phyloP scores from a whole-genome alignment of 2,113 vertebrate genomes.

The Planiliza haematocheilus region DNA sequence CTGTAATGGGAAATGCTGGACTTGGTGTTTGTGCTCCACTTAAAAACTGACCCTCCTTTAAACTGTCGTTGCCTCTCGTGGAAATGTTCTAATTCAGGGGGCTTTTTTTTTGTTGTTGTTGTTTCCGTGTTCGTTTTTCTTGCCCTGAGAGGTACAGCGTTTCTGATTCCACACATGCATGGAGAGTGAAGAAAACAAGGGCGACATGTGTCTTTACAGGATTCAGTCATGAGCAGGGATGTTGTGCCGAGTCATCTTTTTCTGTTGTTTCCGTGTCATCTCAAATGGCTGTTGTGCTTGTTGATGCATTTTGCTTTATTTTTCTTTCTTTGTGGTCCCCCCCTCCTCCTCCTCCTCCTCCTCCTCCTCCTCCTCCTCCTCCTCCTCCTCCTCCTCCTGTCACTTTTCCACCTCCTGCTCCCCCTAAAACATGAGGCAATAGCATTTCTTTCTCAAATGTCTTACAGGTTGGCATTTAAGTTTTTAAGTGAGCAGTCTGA shows the following conservation, averaged over 20 bases:
- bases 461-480: slow-evolving; percentile 70
- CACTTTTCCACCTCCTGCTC: slow-evolving; percentile 19
- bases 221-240: slow-evolving; percentile 31
- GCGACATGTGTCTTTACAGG: slow-evolving; percentile 30
- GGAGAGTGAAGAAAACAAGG: slow-evolving; percentile 27
- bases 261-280: slow-evolving; percentile 51
- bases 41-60: slow-evolving; percentile 51
- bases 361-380: slow-evolving; percentile 30
- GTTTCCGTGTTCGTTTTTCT: background rate
- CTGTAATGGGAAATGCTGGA: slow-evolving; percentile 75
- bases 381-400: slow-evolving; percentile 30
- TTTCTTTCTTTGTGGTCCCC: background rate
- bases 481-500: slow-evolving; percentile 63
- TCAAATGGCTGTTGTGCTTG: slow-evolving; percentile 57
- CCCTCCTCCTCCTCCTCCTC: slow-evolving; percentile 30
- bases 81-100: slow-evolving; percentile 53
- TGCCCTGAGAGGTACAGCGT: slow-evolving; percentile 36
- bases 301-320: slow-evolving; percentile 19
- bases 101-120: slow-evolving; percentile 15
- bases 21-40: slow-evolving; percentile 66
- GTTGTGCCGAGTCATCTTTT: slow-evolving; percentile 50
- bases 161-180: slow-evolving; percentile 12
- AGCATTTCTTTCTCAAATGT: slow-evolving; percentile 67
- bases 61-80: slow-evolving; percentile 49
- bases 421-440: slow-evolving; percentile 56